phyloP scores from a whole-genome alignment of 2,888 invertebrate genomes.

The Idaea biselata region DNA sequence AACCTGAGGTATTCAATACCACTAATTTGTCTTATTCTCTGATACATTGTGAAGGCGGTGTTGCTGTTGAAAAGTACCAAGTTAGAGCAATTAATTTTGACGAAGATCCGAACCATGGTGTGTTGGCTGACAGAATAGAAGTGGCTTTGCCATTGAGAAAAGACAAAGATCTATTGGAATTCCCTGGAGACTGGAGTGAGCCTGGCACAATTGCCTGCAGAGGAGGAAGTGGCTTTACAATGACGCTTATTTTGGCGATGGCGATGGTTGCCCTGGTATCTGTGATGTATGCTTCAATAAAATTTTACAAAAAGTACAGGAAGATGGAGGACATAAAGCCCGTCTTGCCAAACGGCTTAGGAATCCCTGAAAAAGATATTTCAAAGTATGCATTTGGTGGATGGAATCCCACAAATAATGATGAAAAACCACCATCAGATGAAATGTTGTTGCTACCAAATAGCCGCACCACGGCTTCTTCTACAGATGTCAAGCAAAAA shows the following conservation, averaged over 20 bases:
- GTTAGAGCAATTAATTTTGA: constrained; percentile 69
- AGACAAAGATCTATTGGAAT: constrained; percentile 33
- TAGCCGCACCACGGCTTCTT: constrained; percentile 52
- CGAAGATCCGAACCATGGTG: constrained; percentile 56
- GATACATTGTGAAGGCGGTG: constrained; percentile 56
- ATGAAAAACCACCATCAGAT: constrained; percentile 72
- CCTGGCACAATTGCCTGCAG: constrained; percentile 54
- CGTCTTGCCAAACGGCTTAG: constrained; percentile 84
- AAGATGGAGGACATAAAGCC: constrained; percentile 85
- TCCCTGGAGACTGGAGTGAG: constrained; percentile 66
- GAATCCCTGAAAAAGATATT: constrained; percentile 68
- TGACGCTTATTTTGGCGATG: constrained; percentile 58
- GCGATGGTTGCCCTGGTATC: constrained; percentile 52
- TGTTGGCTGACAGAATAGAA: constrained; percentile 41
- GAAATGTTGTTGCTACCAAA: constrained; percentile 70
- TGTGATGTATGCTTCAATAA: constrained; percentile 61
- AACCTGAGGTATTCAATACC: constrained; percentile 46
- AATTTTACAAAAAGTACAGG: constrained; percentile 81
- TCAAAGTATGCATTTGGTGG: constrained; percentile 64
- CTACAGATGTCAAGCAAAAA: constrained; percentile 59
- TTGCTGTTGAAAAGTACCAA: constrained; percentile 57
- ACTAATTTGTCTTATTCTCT: constrained; percentile 39
- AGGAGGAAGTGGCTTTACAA: constrained; percentile 52
- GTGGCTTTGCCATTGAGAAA: constrained; percentile 41
- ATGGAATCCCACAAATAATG: constrained; percentile 65